These are phyloP conservation scores for Tachuris rubrigastra DNA, from an alignment of 2,113 vertebrate genomes.

Conservation along the genomic window DNA sequence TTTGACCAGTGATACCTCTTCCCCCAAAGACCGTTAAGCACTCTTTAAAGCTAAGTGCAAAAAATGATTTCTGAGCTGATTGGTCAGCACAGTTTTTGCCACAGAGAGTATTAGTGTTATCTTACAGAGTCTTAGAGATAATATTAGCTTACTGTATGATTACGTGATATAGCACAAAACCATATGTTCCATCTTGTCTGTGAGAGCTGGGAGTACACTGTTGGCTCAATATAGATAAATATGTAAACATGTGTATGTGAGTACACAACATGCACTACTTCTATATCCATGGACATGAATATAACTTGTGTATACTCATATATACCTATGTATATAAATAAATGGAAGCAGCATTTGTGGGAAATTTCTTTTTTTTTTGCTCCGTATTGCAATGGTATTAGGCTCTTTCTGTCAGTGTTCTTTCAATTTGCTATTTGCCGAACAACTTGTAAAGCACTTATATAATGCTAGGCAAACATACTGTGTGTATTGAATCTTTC, in stretches of 20 bases:
- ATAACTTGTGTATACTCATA: background rate
- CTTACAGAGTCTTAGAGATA: slow-evolving; percentile 56
- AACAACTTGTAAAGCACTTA: background rate
- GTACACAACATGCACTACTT: background rate
- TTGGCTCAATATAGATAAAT: background rate
- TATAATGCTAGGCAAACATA: background rate
- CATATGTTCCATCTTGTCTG: slow-evolving; percentile 1
- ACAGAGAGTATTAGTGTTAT: slow-evolving; percentile 38
- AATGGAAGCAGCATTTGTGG: background rate
- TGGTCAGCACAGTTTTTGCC: slow-evolving; percentile 13
- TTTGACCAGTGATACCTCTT: slow-evolving; percentile 25
- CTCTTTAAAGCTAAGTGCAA: slow-evolving; percentile 10
- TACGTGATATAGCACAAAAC: slow-evolving; percentile 35
- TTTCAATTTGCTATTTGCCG: background rate
- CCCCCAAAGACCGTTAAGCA: background rate
- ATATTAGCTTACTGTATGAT: slow-evolving; percentile 40
- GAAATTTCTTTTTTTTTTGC: background rate
- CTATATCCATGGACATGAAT: background rate
- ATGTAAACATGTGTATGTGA: background rate
- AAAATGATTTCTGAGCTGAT: slow-evolving; percentile 33
- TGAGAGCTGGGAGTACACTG: background rate
- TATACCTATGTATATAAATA: background rate
- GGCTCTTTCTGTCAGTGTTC: background rate
- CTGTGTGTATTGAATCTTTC: background rate
- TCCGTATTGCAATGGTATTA: background rate